A percentile compares a stretch with the other conserved stretches of the same genome.
Evolutionary conservation across 2,113 vertebrate species (phyloP).

Genomic region (Lathamus discolor): DNA sequence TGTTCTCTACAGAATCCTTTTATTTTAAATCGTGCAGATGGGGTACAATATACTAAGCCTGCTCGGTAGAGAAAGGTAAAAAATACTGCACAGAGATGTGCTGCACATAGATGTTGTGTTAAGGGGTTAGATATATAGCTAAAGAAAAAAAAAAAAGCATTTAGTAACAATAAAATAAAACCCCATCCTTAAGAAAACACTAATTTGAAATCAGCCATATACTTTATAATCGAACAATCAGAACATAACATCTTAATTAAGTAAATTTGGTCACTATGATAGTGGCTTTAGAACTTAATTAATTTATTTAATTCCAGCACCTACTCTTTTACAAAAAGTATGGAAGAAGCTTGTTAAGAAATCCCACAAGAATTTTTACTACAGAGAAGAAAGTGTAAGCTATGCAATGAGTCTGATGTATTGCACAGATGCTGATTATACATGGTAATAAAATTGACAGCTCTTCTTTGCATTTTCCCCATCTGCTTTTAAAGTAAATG

Average conservation of each 20-base stretch:
- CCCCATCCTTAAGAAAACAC: background rate
- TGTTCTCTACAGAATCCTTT: background rate
- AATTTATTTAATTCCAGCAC: background rate
- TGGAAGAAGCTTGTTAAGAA: slow-evolving; percentile 22
- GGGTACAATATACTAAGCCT: background rate
- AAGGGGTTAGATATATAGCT: background rate
- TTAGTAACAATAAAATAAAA: background rate
- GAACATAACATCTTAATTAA: background rate
- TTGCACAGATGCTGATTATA: slow-evolving; percentile 75
- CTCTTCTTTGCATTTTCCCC: slow-evolving; percentile 69
- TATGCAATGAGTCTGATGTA: slow-evolving; percentile 51
- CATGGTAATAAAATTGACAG: slow-evolving; percentile 74
- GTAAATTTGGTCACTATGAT: background rate
- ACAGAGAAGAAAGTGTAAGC: slow-evolving; percentile 35
- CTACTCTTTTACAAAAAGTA: slow-evolving; percentile 4
- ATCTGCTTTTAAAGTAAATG: slow-evolving; percentile 76
- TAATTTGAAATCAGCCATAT: background rate
- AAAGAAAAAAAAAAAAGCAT: background rate
- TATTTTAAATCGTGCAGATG: background rate
- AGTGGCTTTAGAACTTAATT: background rate
- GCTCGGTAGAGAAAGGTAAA: background rate
- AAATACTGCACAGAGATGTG: background rate
- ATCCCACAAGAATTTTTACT: slow-evolving; percentile 42
- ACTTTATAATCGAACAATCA: background rate
- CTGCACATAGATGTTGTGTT: background rate